Evolutionary conservation across 2,113 vertebrate species (phyloP).

Genomic region (Tachycineta bicolor): DNA sequence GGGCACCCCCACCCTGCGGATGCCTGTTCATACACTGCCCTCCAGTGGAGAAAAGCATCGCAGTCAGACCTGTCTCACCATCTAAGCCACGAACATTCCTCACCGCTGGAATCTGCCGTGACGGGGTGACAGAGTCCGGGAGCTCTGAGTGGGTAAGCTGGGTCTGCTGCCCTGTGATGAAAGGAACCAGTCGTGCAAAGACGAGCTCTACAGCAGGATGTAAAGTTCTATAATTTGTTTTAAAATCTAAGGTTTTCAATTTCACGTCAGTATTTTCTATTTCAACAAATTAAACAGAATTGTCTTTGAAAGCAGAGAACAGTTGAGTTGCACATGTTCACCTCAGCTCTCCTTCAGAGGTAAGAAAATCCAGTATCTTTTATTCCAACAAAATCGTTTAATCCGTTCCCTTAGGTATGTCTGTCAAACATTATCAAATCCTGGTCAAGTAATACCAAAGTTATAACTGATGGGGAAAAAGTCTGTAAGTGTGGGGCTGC

Average conservation of each 20-base stretch:
- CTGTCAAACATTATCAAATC: neutral
- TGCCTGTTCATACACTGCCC: neutral
- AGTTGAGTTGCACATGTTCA: neutral
- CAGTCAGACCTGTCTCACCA: accelerated
- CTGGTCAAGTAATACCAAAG: no score
- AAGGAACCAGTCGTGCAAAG: neutral
- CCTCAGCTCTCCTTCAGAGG: neutral
- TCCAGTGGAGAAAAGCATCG: neutral
- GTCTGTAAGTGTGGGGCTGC: neutral
- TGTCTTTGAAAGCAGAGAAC: neutral
- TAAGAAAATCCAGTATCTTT: neutral
- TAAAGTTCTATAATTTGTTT: neutral
- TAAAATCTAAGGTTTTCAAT: neutral
- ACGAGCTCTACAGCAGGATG: neutral
- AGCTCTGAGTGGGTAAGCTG: accelerated
- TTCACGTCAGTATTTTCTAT: neutral
- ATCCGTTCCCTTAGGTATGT: neutral
- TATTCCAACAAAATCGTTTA: neutral
- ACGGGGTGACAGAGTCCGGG: no score
- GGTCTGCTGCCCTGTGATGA: accelerated
- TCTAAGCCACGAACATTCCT: accelerated
- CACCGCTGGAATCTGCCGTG: neutral
- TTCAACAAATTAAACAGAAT: neutral
- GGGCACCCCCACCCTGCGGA: neutral
- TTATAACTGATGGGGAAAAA: neutral